A percentile compares a stretch with the other conserved stretches of the same genome.
These are phyloP conservation scores for Lycodopsis pacificus DNA, from an alignment of 2,797 vertebrate genomes.

Conservation along the genomic window DNA sequence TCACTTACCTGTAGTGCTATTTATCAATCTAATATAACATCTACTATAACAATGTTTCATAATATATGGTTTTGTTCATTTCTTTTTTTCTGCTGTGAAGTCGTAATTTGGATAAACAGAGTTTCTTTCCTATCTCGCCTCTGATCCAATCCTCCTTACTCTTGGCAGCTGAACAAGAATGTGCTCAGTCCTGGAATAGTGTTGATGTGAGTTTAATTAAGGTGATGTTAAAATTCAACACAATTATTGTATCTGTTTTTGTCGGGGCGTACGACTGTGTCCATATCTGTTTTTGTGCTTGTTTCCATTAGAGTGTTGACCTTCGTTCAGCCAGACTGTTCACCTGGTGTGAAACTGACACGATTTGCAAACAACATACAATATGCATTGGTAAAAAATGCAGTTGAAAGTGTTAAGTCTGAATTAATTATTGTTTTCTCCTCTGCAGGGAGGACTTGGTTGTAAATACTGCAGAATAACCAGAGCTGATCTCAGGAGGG, in stretches of 20 bases:
- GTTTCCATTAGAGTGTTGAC: background rate
- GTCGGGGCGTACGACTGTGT: background rate
- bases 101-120: background rate
- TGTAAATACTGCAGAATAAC: constrained; percentile 85
- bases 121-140: background rate
- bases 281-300: background rate
- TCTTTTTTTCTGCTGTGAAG: background rate
- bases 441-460: constrained; percentile 68
- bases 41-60: no score
- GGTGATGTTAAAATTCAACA: background rate
- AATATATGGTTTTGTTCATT: background rate
- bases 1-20: no score
- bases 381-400: background rate
- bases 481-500: constrained; percentile 66
- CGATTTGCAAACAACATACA: background rate
- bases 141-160: background rate
- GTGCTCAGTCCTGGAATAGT: background rate
- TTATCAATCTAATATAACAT: no score
- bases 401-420: background rate
- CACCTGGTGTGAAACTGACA: background rate
- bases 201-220: background rate
- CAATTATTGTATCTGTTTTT: background rate
- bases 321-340: background rate
- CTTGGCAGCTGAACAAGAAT: background rate
- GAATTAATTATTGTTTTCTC: background rate